Evolutionary conservation across 2,113 vertebrate species (phyloP).

Genomic region (Tragelaphus imberbis): DNA sequence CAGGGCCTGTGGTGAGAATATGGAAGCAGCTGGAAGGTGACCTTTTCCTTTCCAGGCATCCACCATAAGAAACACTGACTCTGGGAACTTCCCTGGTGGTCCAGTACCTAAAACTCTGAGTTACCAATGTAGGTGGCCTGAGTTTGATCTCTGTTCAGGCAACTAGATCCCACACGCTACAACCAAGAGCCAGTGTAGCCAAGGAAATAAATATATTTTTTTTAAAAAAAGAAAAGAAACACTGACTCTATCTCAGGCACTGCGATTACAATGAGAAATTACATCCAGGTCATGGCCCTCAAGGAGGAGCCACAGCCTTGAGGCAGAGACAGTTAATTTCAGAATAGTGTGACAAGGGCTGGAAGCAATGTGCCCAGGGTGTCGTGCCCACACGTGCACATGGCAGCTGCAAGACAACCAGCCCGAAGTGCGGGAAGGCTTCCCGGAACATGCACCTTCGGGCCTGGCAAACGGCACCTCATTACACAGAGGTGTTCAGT

Average conservation of each 20-base stretch:
- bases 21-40: background rate
- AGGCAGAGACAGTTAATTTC: background rate
- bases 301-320: background rate
- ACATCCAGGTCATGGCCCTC: background rate
- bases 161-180: too few relatives aligned
- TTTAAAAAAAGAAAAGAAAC: background rate
- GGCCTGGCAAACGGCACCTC: background rate
- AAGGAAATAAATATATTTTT: too few relatives aligned
- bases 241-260: background rate
- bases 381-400: fast-evolving
- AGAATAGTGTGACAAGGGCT: background rate
- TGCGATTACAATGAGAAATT: background rate
- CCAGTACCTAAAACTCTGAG: too few relatives aligned
- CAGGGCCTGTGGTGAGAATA: background rate
- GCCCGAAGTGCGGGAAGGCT: background rate
- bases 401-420: background rate
- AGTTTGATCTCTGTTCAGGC: too few relatives aligned
- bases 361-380: background rate
- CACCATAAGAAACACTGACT: background rate
- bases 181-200: too few relatives aligned
- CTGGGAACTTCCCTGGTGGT: background rate
- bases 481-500: too few relatives aligned
- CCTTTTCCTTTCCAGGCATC: background rate
- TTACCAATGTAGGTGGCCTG: too few relatives aligned
- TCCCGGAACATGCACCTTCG: fast-evolving